Evolutionary conservation across 1,140 invertebrate genomes (phyloP).

Genomic region (Drosophila rufa): DNA sequence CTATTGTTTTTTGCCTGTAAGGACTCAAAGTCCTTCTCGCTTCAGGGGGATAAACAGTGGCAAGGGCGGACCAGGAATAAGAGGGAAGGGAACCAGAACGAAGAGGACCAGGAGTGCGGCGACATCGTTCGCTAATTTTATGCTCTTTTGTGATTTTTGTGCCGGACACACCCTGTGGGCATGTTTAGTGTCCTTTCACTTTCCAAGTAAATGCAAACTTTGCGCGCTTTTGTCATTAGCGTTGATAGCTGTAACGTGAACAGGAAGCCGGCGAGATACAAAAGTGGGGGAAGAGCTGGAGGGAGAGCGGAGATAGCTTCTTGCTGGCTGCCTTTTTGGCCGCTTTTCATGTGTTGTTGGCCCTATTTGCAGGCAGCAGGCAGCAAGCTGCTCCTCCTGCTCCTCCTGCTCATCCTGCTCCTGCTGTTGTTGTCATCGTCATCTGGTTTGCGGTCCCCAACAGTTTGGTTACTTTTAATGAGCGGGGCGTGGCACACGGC

Average conservation of each 20-base stretch:
- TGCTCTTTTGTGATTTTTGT: conserved; percentile 81
- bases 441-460: conserved; percentile 71
- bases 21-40: conserved; percentile 50
- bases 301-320: conserved; percentile 32
- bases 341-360: conserved; percentile 75
- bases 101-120: conserved; percentile 23
- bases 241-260: conserved; percentile 72
- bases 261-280: conserved; percentile 39
- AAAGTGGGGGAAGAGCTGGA: not conserved
- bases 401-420: no score
- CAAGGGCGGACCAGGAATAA: not conserved
- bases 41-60: conserved; percentile 13
- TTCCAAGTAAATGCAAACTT: conserved; percentile 74
- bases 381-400: not conserved
- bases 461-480: conserved; percentile 81
- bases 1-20: conserved; percentile 25
- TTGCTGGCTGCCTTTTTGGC: conserved; percentile 71
- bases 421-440: conserved; percentile 58
- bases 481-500: conserved; percentile 62
- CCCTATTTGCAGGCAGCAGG: conserved; percentile 17
- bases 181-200: conserved; percentile 70
- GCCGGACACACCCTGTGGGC: conserved; percentile 77
- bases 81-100: not conserved
- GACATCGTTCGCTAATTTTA: conserved; percentile 76
- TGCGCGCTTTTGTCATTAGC: conserved; percentile 82